Evolutionary conservation across 2,888 invertebrate species (phyloP).

Genomic region (Epiblema foenella): DNA sequence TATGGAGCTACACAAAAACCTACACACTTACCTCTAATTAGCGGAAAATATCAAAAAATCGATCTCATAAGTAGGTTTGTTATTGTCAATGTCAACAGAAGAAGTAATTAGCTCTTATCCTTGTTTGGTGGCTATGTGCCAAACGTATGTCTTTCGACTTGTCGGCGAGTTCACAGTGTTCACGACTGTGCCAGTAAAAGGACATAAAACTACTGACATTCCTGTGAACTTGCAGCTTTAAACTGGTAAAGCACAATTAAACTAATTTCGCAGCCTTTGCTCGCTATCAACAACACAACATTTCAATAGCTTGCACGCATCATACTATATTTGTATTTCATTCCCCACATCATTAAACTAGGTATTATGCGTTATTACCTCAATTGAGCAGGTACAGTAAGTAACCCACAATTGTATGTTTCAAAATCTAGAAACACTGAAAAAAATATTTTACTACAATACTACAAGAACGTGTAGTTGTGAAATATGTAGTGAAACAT

Average conservation of each 20-base stretch:
- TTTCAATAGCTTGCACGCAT: slow-evolving; percentile 30
- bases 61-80: slow-evolving; percentile 49
- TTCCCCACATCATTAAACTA: not conserved
- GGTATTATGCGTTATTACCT: not conserved
- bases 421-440: too few species aligned
- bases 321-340: slow-evolving; percentile 17
- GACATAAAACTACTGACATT: not conserved
- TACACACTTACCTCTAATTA: not conserved
- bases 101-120: slow-evolving; percentile 70
- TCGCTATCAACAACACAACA: slow-evolving; percentile 62
- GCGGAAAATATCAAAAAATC: slow-evolving; percentile 20
- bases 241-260: slow-evolving; percentile 20
- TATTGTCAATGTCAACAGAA: slow-evolving; percentile 65
- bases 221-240: not conserved
- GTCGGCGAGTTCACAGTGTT: slow-evolving; percentile 32
- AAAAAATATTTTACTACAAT: too few species aligned
- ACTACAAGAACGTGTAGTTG: too few species aligned
- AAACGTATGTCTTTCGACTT: slow-evolving; percentile 61
- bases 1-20: not conserved
- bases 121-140: slow-evolving; percentile 58
- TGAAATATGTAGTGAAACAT: too few species aligned
- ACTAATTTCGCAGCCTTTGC: slow-evolving; percentile 52
- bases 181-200: slow-evolving; percentile 1
- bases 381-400: not conserved
- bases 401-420: too few species aligned